A percentile compares a stretch with the other conserved stretches of the same genome.
Evolutionary conservation across 2,888 invertebrate species (phyloP).

Genomic region (Ophion ellenae): DNA sequence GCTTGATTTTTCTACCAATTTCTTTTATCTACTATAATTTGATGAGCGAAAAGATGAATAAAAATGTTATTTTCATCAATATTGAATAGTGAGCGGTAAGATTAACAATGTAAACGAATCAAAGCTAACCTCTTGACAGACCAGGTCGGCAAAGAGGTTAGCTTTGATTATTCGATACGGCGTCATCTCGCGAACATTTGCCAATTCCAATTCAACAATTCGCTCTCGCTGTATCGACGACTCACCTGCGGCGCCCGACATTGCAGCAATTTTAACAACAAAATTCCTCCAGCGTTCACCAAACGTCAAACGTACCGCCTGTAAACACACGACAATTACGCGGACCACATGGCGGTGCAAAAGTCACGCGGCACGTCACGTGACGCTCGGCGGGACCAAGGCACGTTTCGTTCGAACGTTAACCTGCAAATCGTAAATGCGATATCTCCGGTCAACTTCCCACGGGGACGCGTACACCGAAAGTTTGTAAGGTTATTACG

Average conservation of each 20-base stretch:
- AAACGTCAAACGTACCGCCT: conserved; percentile 3
- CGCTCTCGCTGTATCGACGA: background rate
- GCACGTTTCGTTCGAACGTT: background rate
- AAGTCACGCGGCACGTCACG: background rate
- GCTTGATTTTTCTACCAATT: background rate
- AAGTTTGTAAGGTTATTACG: conserved; percentile 23
- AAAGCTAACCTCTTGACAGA: background rate
- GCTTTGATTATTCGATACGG: background rate
- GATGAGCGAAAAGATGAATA: background rate
- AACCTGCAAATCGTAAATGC: background rate
- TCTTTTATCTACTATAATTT: background rate
- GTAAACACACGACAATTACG: conserved; percentile 3
- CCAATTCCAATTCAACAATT: background rate
- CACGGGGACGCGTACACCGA: background rate
- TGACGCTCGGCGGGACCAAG: background rate
- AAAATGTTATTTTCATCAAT: background rate
- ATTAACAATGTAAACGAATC: background rate
- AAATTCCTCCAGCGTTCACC: background rate
- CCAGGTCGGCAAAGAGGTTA: background rate
- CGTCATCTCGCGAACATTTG: background rate
- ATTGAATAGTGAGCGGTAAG: background rate
- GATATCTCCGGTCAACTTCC: background rate
- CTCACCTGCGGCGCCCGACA: conserved; percentile 53
- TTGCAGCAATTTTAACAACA: background rate
- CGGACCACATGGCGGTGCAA: background rate